These are phyloP conservation scores for Steinernema hermaphroditum DNA, from an alignment of 2,888 invertebrate species.

Conservation along the genomic window DNA sequence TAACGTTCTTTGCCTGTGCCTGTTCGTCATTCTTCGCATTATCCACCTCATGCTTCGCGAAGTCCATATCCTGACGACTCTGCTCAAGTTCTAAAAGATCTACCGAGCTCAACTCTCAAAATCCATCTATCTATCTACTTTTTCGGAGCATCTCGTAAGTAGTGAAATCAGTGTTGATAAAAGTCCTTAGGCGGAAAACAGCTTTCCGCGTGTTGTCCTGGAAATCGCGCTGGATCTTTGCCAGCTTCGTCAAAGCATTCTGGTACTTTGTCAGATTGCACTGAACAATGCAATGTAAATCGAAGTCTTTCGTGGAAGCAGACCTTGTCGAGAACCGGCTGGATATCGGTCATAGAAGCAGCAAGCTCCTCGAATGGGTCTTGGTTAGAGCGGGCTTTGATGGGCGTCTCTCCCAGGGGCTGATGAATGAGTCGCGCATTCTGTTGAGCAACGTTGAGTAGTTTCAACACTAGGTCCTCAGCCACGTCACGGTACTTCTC, in stretches of 20 bases:
- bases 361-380: constrained; percentile 18
- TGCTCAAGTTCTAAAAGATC: constrained; percentile 28
- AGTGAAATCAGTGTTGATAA: background rate
- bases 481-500: constrained; percentile 29
- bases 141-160: background rate
- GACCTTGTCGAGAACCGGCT: constrained; percentile 5
- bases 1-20: constrained; percentile 26
- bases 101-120: background rate
- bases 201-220: background rate
- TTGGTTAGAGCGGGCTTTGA: background rate
- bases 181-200: background rate
- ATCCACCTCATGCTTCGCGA: constrained; percentile 32
- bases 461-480: background rate
- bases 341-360: background rate
- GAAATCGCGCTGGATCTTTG: constrained; percentile 18
- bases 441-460: constrained; percentile 7
- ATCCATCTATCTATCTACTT: background rate
- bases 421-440: background rate
- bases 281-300: background rate
- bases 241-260: background rate
- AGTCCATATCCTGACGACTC: constrained; percentile 34
- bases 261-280: background rate
- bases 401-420: constrained; percentile 7
- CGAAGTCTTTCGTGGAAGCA: background rate
- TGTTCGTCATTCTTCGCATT: constrained; percentile 32